These are phyloP conservation scores for Halcyon senegalensis DNA, from an alignment of 2,113 vertebrate genomes.

Conservation along the genomic window DNA sequence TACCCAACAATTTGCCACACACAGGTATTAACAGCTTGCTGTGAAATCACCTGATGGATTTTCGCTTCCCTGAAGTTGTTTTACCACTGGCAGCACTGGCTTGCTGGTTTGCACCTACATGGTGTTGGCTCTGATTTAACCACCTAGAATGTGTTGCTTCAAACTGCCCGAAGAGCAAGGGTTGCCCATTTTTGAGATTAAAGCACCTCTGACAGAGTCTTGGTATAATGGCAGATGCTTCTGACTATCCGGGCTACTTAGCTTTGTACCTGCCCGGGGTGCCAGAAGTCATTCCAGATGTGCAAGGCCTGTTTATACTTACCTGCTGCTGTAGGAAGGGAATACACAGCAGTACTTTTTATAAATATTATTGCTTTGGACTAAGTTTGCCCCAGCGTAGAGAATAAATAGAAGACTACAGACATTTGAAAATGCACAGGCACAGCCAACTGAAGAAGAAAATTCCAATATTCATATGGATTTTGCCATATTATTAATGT, in stretches of 20 bases:
- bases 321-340: neutral
- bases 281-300: neutral
- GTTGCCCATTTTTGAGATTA: neutral
- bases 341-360: neutral
- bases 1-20: neutral
- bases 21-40: constrained; percentile 18
- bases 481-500: neutral
- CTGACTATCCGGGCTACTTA: neutral
- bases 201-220: neutral
- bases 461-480: neutral
- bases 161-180: neutral
- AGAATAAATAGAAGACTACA: neutral
- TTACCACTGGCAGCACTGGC: neutral
- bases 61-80: neutral
- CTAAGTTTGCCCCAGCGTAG: neutral
- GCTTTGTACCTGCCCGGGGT: neutral
- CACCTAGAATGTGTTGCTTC: neutral
- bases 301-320: neutral
- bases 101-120: neutral
- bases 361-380: neutral
- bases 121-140: neutral
- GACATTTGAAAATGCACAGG: neutral
- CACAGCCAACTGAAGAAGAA: neutral
- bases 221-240: neutral
- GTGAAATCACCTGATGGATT: neutral